phyloP scores from a whole-genome alignment of 2,797 vertebrate genomes.

The Intellagama lesueurii region DNA sequence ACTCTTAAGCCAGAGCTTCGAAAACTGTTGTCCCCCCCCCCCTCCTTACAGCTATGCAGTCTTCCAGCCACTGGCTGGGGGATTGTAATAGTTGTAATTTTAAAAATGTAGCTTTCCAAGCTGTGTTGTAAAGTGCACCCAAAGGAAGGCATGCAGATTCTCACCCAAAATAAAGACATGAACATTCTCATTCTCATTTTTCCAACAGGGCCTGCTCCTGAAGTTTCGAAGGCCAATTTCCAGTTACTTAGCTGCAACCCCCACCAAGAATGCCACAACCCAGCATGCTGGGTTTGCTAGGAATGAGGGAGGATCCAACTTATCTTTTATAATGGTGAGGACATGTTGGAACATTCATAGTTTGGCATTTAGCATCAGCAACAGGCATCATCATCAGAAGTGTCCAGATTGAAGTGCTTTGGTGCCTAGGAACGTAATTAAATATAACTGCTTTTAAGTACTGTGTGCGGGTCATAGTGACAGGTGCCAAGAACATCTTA shows the following conservation, averaged over 20 bases:
- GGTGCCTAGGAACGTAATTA: conserved; percentile 9
- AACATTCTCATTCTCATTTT: neutral
- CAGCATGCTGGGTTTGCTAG: neutral
- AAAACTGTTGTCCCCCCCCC: neutral
- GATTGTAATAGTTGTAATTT: neutral
- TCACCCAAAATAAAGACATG: neutral
- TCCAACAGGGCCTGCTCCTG: neutral
- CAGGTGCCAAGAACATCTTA: conserved; percentile 22
- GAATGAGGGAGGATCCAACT: neutral
- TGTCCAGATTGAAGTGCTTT: neutral
- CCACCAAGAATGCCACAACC: neutral
- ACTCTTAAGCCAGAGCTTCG: neutral
- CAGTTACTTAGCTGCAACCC: neutral
- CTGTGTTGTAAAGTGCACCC: neutral
- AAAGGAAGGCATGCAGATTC: neutral
- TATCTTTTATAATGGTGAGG: neutral
- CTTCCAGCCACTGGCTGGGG: neutral
- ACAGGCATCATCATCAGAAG: neutral
- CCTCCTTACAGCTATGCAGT: neutral
- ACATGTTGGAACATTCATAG: neutral
- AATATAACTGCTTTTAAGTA: neutral
- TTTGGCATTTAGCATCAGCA: neutral
- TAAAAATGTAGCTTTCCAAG: neutral
- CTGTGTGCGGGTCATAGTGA: neutral
- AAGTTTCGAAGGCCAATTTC: neutral